Conservation (phyloP, 2,113 vertebrate species). For the Pundamilia nyererei region DNA sequence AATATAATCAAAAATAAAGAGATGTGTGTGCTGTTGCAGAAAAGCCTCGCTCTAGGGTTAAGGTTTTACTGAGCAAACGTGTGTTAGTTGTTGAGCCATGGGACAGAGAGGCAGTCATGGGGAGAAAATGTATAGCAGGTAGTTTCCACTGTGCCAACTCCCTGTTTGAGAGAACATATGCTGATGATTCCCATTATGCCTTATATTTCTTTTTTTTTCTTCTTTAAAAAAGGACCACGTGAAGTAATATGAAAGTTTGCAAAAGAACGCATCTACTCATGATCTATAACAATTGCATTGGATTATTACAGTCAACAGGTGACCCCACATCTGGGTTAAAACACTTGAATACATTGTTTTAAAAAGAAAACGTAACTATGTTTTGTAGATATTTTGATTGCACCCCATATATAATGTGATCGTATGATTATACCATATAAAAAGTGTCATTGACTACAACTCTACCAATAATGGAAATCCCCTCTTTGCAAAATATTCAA, state of each 20-base stretch:
- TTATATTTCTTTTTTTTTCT: not conserved
- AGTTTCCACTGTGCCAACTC: not conserved
- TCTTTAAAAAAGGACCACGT: not conserved
- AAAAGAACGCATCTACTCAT: not conserved
- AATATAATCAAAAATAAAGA: conserved; percentile 19
- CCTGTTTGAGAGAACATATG: not conserved
- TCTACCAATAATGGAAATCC: not conserved
- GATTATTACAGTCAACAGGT: not conserved
- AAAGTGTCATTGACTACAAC: not conserved
- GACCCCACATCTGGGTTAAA: not conserved
- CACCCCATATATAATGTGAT: not conserved
- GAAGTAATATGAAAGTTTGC: not conserved
- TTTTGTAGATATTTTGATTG: not conserved
- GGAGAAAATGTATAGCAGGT: not conserved
- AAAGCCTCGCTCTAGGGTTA: not conserved
- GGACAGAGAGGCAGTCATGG: not conserved
- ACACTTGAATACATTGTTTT: not conserved
- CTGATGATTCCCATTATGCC: not conserved
- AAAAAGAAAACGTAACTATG: not conserved
- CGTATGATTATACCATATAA: not conserved
- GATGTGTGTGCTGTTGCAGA: not conserved
- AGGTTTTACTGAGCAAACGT: conserved; percentile 3
- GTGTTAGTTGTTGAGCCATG: conserved; percentile 2
- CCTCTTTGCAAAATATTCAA: not conserved
- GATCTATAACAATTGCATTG: not conserved